Conservation (phyloP, 1,140 invertebrate genomes). For the Battus philenor region DNA sequence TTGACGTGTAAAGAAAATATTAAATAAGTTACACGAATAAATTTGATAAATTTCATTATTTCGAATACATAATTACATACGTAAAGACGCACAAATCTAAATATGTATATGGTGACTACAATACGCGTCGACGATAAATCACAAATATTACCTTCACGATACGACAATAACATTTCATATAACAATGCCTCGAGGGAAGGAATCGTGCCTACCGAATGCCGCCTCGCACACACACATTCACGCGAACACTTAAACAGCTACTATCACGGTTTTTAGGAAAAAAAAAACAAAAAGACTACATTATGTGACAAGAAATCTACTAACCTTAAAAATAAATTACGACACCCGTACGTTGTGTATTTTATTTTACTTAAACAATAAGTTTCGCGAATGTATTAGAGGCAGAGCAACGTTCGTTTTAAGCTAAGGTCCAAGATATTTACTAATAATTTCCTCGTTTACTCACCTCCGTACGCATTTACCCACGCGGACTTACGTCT, state of each 20-base stretch:
- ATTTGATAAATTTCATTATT: background rate
- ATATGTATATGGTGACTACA: background rate
- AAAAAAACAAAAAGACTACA: constrained; percentile 47
- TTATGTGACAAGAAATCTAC: constrained; percentile 61
- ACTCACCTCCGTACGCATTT: background rate
- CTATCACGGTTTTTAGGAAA: constrained; percentile 68
- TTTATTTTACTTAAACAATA: constrained; percentile 55
- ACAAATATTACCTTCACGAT: constrained; percentile 13
- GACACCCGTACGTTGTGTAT: constrained; percentile 49
- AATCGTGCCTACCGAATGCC: constrained; percentile 61
- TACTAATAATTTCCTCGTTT: constrained; percentile 9
- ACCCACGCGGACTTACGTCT: background rate
- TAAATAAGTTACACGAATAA: background rate
- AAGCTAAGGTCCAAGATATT: constrained; percentile 4
- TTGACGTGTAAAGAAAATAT: constrained; percentile 4
- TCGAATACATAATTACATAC: background rate
- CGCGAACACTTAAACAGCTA: constrained; percentile 59
- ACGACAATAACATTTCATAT: constrained; percentile 21
- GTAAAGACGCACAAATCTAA: constrained; percentile 5
- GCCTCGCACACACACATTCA: constrained; percentile 52
- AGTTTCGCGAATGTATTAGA: constrained; percentile 33
- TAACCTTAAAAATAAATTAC: constrained; percentile 68
- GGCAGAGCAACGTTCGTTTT: constrained; percentile 20
- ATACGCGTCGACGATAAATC: constrained; percentile 6
- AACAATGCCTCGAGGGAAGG: constrained; percentile 56